Base-by-base conservation (phyloP, 2,797 vertebrate genomes). In the Hypotaenidia okinawae region DNA sequence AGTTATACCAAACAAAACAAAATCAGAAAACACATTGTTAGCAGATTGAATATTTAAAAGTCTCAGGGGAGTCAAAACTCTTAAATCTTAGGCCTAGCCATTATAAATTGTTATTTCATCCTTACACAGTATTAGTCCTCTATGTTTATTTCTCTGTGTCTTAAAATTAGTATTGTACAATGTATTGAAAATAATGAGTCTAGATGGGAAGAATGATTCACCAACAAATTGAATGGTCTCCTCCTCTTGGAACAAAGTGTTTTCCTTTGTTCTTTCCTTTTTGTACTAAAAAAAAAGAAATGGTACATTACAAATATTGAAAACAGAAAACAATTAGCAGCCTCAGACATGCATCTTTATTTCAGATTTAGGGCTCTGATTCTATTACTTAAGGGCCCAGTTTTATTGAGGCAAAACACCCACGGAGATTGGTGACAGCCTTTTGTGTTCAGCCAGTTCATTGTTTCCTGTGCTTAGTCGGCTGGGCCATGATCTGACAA, bases 321-420 rank as follows among this genome's bases (percentile, higher is more conserved):
- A 93, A 94, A 52, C 39, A 70, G 86, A 90, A 94, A 93, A 78
- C 83, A 90, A 74, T 79, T 84, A 87, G 8, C 28, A 87, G 23
- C 35, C 43, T 75, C 78, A 84, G 49, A 85, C 52, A 89, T 6
- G 17, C 52, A 43, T 79, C n/a, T 87, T 94, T 89, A 33, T 84
- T 90, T 73, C 39, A 67, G 16, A 37, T 79, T 85, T 90, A 70
- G 81, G 54, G 25, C 28, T 80, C 61, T 64, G 61, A 58, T 69
- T 89, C 43, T 83, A 18, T 57, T 89, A 80, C 61, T 67, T 92
- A 67, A 92, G 45, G 52, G 49, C 25, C 13, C 13, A 21, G 58
- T 90, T 96, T 88, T 84, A 79, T 52, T 69, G 88, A 93, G 55
- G 77, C 37, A 93, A 95, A 93, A 93, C 94, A 96, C 90, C 84